Percentiles rank a stretch among this genome's conserved stretches.
Conservation (phyloP, 2,797 vertebrate genomes). For the Setipinna tenuifilis region DNA sequence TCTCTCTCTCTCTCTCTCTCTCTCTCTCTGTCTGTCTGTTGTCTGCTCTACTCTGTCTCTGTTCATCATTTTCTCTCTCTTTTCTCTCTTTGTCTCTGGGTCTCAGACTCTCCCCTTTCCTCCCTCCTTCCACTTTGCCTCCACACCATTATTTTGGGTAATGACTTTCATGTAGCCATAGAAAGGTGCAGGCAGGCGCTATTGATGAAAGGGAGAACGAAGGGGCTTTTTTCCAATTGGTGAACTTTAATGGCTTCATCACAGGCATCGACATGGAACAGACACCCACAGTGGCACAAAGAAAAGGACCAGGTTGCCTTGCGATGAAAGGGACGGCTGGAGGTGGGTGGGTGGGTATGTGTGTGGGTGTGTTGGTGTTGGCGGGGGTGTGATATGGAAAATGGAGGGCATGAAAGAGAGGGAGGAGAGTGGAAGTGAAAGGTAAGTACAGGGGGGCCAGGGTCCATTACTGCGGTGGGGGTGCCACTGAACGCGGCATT, state of each 20-base stretch:
- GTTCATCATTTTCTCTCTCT: not conserved
- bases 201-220: not conserved
- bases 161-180: not conserved
- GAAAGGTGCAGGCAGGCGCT: not conserved
- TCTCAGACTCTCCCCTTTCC: not conserved
- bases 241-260: not conserved
- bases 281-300: not conserved
- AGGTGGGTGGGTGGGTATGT: not conserved
- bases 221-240: not conserved
- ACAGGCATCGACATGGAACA: not conserved
- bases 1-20: too few species aligned
- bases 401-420: not conserved
- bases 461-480: not conserved
- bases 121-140: not conserved
- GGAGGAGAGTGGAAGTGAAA: not conserved
- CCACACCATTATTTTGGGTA: not conserved
- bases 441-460: not conserved
- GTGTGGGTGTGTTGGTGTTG: too few species aligned
- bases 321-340: not conserved
- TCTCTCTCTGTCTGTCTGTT: too few species aligned
- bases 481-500: constrained; percentile 50
- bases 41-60: too few species aligned
- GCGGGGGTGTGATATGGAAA: not conserved
- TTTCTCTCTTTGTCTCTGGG: not conserved
- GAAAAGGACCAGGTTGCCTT: not conserved